Conservation (phyloP, 2,888 invertebrate species). For the Apodemia mormo region DNA sequence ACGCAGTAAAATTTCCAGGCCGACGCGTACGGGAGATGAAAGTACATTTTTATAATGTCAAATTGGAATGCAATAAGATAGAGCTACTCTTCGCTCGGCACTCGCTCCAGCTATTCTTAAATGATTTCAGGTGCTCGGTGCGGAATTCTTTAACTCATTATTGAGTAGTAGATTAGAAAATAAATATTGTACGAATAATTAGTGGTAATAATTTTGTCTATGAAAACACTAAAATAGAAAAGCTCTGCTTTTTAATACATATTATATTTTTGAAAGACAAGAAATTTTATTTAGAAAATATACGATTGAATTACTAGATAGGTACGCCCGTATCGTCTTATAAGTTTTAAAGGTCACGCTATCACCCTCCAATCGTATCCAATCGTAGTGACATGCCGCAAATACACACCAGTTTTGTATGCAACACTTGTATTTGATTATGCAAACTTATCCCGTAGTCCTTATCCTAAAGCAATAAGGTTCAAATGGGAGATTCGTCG, state of each 20-base stretch:
- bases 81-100: background rate
- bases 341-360: conserved; percentile 31
- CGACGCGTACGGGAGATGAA: conserved; percentile 3
- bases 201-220: background rate
- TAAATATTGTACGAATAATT: background rate
- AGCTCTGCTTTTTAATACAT: too few species aligned
- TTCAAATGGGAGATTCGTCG: background rate
- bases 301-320: conserved; percentile 27
- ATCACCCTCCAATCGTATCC: conserved; percentile 16
- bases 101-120: conserved; percentile 12
- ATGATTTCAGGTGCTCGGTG: conserved; percentile 12
- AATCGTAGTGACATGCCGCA: conserved; percentile 12
- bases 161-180: background rate
- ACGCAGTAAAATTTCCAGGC: background rate
- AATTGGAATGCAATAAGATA: conserved; percentile 17
- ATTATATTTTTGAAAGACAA: too few species aligned
- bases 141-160: background rate
- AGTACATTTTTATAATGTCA: conserved; percentile 5
- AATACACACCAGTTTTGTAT: conserved; percentile 13
- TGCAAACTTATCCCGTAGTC: conserved; percentile 9
- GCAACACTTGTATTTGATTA: conserved; percentile 16
- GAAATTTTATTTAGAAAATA: too few species aligned
- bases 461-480: conserved; percentile 9
- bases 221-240: too few species aligned
- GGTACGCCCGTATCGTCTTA: conserved; percentile 33